Conservation (phyloP, 1,140 invertebrate species). For the Brachionus manjavacas region DNA sequence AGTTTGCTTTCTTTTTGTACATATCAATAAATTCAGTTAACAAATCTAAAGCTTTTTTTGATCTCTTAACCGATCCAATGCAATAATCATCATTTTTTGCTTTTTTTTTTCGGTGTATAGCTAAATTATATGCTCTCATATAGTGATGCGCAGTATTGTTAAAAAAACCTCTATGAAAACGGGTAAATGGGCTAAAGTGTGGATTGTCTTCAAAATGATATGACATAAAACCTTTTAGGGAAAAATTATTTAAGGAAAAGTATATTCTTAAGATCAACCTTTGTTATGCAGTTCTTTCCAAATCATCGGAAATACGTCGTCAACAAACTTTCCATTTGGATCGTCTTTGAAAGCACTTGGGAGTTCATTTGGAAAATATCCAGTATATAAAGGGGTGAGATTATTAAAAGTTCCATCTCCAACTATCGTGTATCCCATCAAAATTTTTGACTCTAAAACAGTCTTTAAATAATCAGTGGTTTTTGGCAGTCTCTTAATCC, state of each 20-base stretch:
- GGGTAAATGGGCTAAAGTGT: background rate
- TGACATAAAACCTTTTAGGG: background rate
- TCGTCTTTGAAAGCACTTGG: background rate
- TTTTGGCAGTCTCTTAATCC: background rate
- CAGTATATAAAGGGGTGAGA: background rate
- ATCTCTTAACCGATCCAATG: slow-evolving; percentile 70
- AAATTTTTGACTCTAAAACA: background rate
- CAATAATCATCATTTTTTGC: slow-evolving; percentile 60
- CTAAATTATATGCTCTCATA: background rate
- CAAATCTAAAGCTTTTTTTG: slow-evolving; percentile 68
- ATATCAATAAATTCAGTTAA: slow-evolving; percentile 62
- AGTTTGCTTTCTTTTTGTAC: slow-evolving; percentile 69
- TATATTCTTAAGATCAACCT: too few species aligned
- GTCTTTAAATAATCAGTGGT: background rate
- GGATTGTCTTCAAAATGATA: background rate
- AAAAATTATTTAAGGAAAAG: background rate
- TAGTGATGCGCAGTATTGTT: background rate
- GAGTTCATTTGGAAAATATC: background rate
- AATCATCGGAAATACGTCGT: background rate
- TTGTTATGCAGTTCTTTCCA: background rate
- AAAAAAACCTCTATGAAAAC: background rate
- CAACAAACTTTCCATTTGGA: background rate
- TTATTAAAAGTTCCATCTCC: background rate
- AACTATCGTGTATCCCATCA: background rate
- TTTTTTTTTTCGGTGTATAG: background rate